Base-by-base conservation (phyloP, 2,113 vertebrate genomes). In the Bubo bubo region DNA sequence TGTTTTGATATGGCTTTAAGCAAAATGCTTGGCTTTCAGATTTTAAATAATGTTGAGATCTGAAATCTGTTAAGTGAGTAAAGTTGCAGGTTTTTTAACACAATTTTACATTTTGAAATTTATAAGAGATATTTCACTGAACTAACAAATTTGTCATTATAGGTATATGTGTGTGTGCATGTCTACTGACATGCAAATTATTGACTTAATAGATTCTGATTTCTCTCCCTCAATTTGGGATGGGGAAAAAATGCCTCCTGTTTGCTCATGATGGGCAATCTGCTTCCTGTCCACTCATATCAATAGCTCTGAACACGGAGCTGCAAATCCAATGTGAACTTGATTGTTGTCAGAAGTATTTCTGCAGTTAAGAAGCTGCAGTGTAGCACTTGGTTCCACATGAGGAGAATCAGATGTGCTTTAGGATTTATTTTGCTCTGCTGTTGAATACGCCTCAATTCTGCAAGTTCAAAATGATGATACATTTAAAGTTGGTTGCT, bases 1-100 rank as follows among this genome's bases (percentile, higher is more conserved):
- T 91, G 68, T 75, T 91, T 96, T 91, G 68, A 72, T 71, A 60
- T 32, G 34, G 32, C 43, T 95, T 86, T 81, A 93, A 95, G 73
- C 56, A 87, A 84, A 80, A 84, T 79, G 10, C 52, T 95, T 84
- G 14, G 6, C 30, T 75, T 96, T 79, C 60, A 81, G 56, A 19
- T 89, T 93, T 82, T 79, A 91, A 94, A 52, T 23, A 83, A 27
- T 0, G 0, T 3, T 87, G 50, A 79, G n/a, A 79, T 88, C 12
- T 90, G 26, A 92, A 75, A 86, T 35, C 35, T 91, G 21, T 67
- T 74, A 52, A 89, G n/a, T 58, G 26, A 68, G n/a, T 9, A 34
- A 71, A 74, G 28, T 35, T 62, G 10, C 9, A 86, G 21, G 1
- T 0, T 23, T 90, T 86, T 67, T 41, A 68, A 66, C 11, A 47